Base-by-base conservation (phyloP, 2,888 invertebrate genomes). In the Cheilosia vulpina region DNA sequence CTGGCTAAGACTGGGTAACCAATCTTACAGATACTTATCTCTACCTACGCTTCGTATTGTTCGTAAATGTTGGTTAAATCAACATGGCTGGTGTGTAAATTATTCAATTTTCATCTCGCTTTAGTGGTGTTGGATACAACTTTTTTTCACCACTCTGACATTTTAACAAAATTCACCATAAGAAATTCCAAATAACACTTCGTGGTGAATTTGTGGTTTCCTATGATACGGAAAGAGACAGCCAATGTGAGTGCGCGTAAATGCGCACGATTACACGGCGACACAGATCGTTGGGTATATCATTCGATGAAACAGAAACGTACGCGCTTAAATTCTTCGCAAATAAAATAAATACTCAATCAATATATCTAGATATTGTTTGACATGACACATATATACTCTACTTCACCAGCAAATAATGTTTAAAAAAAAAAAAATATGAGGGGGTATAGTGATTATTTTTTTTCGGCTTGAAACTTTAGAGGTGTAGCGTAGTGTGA, bases 71-170 rank as follows among this genome's bases (percentile, higher is more conserved):
- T 66, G 43, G 71, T 77, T 76, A 57, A 80, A 47, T 81, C 72
- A 81, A 72, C 72, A 81, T 17, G 52, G 21, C 15, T 27, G 68
- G 76, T 77, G 62, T 66, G 76, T 72, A 81, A 41, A 77, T 52
- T 52, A 52, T 52, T 52, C 21, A 13, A 24, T 83, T 66, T 72
- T 82, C 57, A 63, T 58, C 47, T 43, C 24, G 24, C n/a, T 60
- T n/a, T 72, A 43, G 53, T 76, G 6, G 58, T 62, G 75, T 79
- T 73, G 27, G 75, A 73, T 73, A 82, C 65, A 77, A 78, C 34
- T 55, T 55, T 55, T 55, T 41, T 72, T 45, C 76, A 85, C 76
- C 85, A 72, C 66, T 75, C 66, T 79, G 79, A 65, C 75, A 71
- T 79, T 79, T 71, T 71, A 75, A 47, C 21, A 11, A 41, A 57